Evolutionary conservation across 2,797 vertebrate genomes (phyloP).

Genomic region (Emydoidea blandingii): DNA sequence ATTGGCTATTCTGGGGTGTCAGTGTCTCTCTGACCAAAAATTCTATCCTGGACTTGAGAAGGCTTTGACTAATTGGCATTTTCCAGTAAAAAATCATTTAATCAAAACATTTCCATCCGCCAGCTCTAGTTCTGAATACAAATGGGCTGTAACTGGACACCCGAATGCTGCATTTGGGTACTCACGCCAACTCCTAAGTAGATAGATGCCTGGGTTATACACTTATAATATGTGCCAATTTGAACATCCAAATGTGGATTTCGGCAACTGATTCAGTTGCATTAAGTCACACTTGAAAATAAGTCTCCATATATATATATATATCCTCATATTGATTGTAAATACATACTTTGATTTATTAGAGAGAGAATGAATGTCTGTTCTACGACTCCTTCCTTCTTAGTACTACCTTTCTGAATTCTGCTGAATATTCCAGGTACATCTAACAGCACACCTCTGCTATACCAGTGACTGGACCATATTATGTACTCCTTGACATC

Average conservation of each 20-base stretch:
- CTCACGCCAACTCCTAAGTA: neutral
- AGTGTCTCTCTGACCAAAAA: neutral
- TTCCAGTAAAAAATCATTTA: too few species aligned
- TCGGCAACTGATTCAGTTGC: neutral
- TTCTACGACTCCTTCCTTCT: neutral
- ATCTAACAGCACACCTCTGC: neutral
- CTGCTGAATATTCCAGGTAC: neutral
- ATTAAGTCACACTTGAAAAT: neutral
- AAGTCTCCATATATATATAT: neutral
- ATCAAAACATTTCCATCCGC: too few species aligned
- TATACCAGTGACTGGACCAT: neutral
- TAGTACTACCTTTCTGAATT: neutral
- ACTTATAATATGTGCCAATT: neutral
- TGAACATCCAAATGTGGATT: neutral
- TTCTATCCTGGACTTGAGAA: too few species aligned
- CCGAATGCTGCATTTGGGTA: neutral
- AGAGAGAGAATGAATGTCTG: neutral
- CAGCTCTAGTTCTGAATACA: neutral
- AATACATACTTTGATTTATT: neutral
- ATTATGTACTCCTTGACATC: neutral
- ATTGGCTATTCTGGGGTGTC: neutral
- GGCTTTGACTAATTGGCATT: too few species aligned
- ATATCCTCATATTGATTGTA: neutral
- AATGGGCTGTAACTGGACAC: neutral
- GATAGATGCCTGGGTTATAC: neutral